Conservation (phyloP, 2,113 vertebrate genomes). For the Podarcis muralis region DNA sequence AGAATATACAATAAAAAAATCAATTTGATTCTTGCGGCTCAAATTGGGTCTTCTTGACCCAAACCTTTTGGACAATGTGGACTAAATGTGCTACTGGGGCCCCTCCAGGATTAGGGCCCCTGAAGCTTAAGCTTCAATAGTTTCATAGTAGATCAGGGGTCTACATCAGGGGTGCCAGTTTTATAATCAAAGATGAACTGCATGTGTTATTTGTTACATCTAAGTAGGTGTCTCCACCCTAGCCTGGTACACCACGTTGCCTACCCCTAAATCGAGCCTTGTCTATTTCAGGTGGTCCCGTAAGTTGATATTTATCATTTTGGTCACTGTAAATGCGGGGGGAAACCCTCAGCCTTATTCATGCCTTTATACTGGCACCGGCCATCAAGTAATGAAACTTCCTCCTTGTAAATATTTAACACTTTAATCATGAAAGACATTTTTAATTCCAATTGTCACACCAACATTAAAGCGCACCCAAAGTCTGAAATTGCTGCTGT, state of each 20-base stretch:
- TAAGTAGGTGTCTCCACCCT: neutral
- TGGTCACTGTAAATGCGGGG: constrained; percentile 60
- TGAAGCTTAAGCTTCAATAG: too few species aligned
- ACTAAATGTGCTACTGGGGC: too few species aligned
- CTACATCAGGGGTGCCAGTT: neutral
- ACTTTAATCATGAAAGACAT: constrained; percentile 69
- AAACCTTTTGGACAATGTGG: too few species aligned
- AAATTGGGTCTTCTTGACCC: too few species aligned
- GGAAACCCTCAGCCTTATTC: constrained; percentile 60
- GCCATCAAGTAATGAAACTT: constrained; percentile 66
- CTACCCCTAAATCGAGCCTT: neutral
- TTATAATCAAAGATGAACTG: neutral
- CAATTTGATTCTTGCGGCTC: too few species aligned
- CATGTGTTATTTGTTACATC: neutral
- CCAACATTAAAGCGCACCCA: constrained; percentile 40
- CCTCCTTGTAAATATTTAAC: constrained; percentile 70
- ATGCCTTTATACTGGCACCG: constrained; percentile 60
- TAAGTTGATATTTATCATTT: constrained; percentile 62
- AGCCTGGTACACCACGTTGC: neutral
- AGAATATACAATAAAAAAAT: too few species aligned
- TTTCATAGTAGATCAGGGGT: too few species aligned
- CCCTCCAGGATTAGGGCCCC: too few species aligned
- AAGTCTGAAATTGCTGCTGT: constrained; percentile 61
- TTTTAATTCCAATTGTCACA: constrained; percentile 69
- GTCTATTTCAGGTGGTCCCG: constrained; percentile 63